phyloP scores from a whole-genome alignment of 2,797 vertebrate species.

The Anguilla megastoma region DNA sequence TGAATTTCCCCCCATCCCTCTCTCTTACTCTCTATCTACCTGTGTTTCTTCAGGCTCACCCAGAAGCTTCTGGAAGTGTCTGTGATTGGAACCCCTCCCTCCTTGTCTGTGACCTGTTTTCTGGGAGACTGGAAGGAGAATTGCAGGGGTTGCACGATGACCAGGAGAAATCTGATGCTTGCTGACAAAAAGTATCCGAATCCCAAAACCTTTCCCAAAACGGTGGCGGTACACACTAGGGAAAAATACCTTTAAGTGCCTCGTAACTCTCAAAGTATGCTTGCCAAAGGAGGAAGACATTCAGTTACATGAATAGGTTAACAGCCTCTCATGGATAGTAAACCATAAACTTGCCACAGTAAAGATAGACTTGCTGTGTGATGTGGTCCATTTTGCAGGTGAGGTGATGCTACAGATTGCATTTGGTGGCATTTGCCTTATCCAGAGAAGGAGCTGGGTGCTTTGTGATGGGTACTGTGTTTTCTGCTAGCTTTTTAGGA shows the following conservation, averaged over 20 bases:
- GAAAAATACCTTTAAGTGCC: neutral
- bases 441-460: neutral
- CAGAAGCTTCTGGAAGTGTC: slow-evolving; percentile 31
- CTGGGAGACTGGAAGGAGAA: neutral
- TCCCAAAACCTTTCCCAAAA: neutral
- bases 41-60: slow-evolving; percentile 25
- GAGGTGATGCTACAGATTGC: neutral
- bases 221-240: neutral
- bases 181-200: neutral
- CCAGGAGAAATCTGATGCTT: neutral
- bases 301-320: neutral
- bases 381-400: neutral
- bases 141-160: neutral
- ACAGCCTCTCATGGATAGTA: neutral
- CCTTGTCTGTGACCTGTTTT: slow-evolving; percentile 11
- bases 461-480: neutral
- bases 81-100: slow-evolving; percentile 29
- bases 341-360: neutral
- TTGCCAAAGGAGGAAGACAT: neutral
- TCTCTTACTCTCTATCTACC: slow-evolving; percentile 9
- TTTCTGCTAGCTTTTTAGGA: neutral
- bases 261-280: neutral
- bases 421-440: neutral
- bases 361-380: neutral
- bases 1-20: slow-evolving; percentile 26